Evolutionary conservation across 2,113 vertebrate species (phyloP).

Genomic region (Perognathus longimembris): DNA sequence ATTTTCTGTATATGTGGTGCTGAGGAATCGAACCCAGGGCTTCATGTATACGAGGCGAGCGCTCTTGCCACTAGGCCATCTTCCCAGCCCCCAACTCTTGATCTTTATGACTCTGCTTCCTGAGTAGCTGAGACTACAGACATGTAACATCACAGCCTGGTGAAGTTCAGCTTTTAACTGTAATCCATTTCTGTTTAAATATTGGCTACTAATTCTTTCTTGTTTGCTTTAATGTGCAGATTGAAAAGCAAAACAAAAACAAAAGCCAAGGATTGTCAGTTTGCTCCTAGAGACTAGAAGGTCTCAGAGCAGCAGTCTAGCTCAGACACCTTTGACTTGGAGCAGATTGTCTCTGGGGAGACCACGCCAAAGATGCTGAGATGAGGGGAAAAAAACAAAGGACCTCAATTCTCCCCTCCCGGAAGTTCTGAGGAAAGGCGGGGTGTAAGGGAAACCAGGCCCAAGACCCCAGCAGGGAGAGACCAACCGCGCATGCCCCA

Average conservation of each 20-base stretch:
- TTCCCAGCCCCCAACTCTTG: no score
- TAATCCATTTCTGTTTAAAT: conserved; percentile 29
- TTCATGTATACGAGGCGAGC: no score
- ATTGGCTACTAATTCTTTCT: neutral
- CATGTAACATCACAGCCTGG: no score
- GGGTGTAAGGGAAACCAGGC: no score
- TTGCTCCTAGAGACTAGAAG: neutral
- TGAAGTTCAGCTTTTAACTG: neutral
- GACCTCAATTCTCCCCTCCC: no score
- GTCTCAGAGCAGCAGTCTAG: neutral
- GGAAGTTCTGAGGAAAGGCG: no score
- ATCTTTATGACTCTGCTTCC: no score
- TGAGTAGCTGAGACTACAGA: no score
- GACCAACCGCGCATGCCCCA: no score
- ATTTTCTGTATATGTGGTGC: neutral
- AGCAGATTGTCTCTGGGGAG: neutral
- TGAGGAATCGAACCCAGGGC: neutral
- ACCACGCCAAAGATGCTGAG: neutral
- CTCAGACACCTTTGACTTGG: conserved; percentile 15
- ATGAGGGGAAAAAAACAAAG: neutral
- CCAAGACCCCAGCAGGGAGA: no score
- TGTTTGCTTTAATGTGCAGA: neutral
- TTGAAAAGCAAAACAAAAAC: conserved; percentile 62
- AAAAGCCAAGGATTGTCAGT: neutral
- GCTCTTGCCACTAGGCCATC: no score